Evolutionary conservation across 2,113 vertebrate species (phyloP).

Genomic region (Brachionichthys hirsutus): DNA sequence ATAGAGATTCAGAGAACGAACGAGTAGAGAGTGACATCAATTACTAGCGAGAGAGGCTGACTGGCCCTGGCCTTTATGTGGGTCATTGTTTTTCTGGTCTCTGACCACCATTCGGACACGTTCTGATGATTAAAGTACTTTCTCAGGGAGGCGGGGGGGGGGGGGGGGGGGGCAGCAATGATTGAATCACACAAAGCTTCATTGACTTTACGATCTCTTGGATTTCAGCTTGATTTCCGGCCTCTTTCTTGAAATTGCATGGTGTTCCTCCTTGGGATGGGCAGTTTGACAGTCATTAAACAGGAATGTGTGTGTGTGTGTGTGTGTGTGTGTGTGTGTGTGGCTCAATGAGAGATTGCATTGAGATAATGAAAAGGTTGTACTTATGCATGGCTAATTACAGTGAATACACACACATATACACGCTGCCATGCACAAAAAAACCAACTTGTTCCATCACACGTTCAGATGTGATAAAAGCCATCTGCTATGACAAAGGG

Average conservation of each 20-base stretch:
- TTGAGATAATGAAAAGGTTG: conserved; percentile 20
- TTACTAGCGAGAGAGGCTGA: neutral
- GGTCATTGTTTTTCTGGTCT: conserved; percentile 54
- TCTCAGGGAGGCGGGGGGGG: conserved; percentile 12
- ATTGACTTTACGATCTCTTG: conserved; percentile 15
- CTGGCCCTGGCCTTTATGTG: conserved; percentile 57
- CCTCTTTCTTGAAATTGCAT: conserved; percentile 26
- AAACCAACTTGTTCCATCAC: conserved; percentile 33
- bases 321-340: conserved; percentile 1
- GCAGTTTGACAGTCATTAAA: conserved; percentile 44
- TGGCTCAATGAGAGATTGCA: neutral
- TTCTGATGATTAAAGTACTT: conserved; percentile 44
- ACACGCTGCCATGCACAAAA: conserved; percentile 28
- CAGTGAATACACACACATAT: conserved; percentile 16
- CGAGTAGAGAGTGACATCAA: neutral
- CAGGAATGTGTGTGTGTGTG: conserved; percentile 44
- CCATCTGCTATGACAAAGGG: conserved; percentile 72
- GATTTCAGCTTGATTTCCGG: neutral
- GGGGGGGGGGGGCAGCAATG: conserved; percentile 22
- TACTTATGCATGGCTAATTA: conserved; percentile 16
- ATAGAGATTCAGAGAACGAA: conserved; percentile 1
- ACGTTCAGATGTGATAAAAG: conserved; percentile 70
- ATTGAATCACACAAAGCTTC: conserved; percentile 12
- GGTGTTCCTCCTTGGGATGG: conserved; percentile 44
- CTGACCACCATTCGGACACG: conserved; percentile 44